Evolutionary conservation across 2,113 vertebrate genomes (phyloP), one percentile per base, ranked within the genome.

Genomic region (Rafetus swinhoei): DNA sequence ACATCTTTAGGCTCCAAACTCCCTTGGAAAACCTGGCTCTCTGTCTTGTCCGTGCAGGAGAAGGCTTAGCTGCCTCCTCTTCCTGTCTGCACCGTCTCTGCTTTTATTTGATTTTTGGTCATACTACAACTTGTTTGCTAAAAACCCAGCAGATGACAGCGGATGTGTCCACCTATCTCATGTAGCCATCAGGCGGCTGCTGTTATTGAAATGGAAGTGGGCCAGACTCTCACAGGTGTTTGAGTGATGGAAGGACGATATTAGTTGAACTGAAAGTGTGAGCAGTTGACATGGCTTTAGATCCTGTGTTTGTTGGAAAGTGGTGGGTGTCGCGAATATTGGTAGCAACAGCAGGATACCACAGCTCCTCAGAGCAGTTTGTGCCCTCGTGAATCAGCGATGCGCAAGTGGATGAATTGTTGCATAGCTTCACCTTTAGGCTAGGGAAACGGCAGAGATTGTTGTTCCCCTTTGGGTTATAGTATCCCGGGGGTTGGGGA

Each of bases 401-500:
- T 9, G 79, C 62, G 15, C n/a, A 45, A 90, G 74, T 4, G 15
- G 89, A 15, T 69, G 1, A 25, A 22, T 52, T 9, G 65, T 2
- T 86, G 57, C 65, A 19, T 77, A 45, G 54, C 77, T 60, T 6
- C 50, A 88, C 86, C 88, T 60, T 53, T 7, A 0, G 79, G 87
- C 50, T 15, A 10, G 84, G 69, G 88, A 87, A 60, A 29, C 52
- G 6, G 80, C 86, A 57, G 90, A 77, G 85, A 59, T 84, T 89
- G 85, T 3, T 74, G 25, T 90, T 96, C 69, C 1, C 0, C 15
- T 1, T 87, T 2, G 84, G 86, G 72, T 95, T 92, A 15, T 60
- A 84, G 95, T 80, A 52, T 84, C 89, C 6, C 1, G 39, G 88
- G 69, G 88, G 90, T 96, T 92, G 16, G 56, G 76, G 39, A 45